Evolutionary conservation across 2,888 invertebrate genomes (phyloP), one percentile per base, ranked within the genome.

Genomic region (Pycnomerus fuliginosus): DNA sequence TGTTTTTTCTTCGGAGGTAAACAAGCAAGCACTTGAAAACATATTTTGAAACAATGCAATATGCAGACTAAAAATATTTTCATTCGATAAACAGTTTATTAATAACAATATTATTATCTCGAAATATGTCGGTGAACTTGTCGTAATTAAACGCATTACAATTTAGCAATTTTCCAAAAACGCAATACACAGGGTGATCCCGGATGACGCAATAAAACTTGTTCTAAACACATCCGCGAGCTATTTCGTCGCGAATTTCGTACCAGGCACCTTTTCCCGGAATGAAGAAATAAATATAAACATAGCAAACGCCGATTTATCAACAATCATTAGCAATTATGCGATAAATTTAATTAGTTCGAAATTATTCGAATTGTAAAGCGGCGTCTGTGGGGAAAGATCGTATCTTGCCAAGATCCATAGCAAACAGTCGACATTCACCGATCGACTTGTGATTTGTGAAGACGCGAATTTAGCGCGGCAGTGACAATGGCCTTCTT

Each of bases 401-500:
- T 34, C 39, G 17, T 30, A 30, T 30, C 38, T 38, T 20, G 38
- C 31, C 14, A 28, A 42, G 42, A 42, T 29, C 16, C 42, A 36
- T 43, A 36, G 36, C 25, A 40, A 20, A 24, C 13, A 22, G 27
- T 36, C 39, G 43, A 48, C 48, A 48, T 48, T 48, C 48, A 48
- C 48, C 35, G 43, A 48, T 48, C 48, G 30, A 33, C 38, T 20
- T 2, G 34, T 39, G 48, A 43, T 43, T 43, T 30, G 43, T 43
- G 14, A 48, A 43, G 48, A 48, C 48, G 48, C 35, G 39, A 20
- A 24, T 42, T 37, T 38, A 28, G 24, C 14, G 7, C 12, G 2
- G 31, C 20, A 22, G 39, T 44, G 22, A 55, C 55, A 52, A 80
- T 83, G 71, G 80, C 80, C 30, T 77, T 83, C 51, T 71, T 83